Evolutionary conservation across 2,797 vertebrate species (phyloP), one percentile per base, ranked within the genome.

Genomic region (Varecia variegata): DNA sequence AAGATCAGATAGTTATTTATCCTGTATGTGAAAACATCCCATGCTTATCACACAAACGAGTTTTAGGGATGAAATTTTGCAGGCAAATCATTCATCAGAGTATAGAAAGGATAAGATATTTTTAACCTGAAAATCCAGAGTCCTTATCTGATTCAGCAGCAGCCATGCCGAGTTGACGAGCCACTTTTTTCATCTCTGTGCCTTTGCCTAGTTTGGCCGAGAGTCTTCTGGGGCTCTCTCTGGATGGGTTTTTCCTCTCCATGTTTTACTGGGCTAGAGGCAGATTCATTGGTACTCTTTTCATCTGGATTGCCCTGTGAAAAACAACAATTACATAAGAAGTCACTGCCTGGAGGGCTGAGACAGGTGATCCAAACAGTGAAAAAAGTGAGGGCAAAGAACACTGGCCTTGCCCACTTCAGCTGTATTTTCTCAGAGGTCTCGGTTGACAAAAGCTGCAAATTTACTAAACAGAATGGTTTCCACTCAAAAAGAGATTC

Each of bases 71-170:
- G 71, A 52, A 35, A 27, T 40, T 80, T 90, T n/a, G 73, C 38
- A 95, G 89, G 4, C 15, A 30, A 81, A 93, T 18, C 86, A 74
- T 54, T 85, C 68, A 60, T 52, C 47, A 92, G n/a, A 95, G 88
- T 6, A 43, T 38, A 27, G 62, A 21, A 68, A 60, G 77, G 8
- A 18, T 62, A 95, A 73, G 38, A 50, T 95, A 98, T 95, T 95
- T 81, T 92, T 97, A 98, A 99, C 99, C 99, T 99, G 99, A 99
- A 97, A 99, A 99, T 98, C 99, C 99, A 0, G 99, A 99, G 98
- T 99, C 99, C 97, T 99, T 99, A 98, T 99, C 99, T 93, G 99
- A 98, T 93, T 99, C 99, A 25, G 98, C 52, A 38, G 98, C 95
- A 0, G 97, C 97, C 95, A 97, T 85, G 21, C 47, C 97, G n/a